These are phyloP conservation scores for Eulemur rubriventer DNA, from an alignment of 2,797 vertebrate species.

Conservation along the genomic window DNA sequence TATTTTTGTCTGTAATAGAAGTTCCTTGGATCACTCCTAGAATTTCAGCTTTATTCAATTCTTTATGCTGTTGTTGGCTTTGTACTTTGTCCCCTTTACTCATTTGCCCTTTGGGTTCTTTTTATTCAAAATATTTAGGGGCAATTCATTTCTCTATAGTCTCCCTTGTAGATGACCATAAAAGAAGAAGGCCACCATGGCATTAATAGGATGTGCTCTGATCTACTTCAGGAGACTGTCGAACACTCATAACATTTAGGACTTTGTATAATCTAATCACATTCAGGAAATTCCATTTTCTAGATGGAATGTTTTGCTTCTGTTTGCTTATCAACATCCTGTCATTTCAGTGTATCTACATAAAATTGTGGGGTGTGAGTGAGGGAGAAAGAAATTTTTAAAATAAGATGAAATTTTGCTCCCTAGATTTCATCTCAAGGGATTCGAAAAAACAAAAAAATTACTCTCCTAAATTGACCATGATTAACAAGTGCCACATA, in stretches of 20 bases:
- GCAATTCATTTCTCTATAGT: background rate
- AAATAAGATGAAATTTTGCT: background rate
- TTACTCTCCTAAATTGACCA: conserved; percentile 13
- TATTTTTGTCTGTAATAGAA: background rate
- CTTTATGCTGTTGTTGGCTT: background rate
- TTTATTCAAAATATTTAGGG: background rate
- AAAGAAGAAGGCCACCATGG: background rate
- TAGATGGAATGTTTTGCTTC: background rate
- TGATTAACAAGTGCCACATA: conserved; percentile 40
- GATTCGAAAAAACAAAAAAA: conserved; percentile 18
- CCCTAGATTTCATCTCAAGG: conserved; percentile 21
- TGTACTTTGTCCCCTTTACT: background rate
- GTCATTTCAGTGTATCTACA: background rate
- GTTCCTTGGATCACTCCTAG: background rate
- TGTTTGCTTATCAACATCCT: background rate
- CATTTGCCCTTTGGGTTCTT: background rate
- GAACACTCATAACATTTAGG: background rate
- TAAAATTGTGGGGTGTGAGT: background rate
- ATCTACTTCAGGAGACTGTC: background rate
- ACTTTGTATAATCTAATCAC: background rate
- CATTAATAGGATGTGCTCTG: accelerated
- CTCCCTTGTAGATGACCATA: background rate
- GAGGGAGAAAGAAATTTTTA: background rate
- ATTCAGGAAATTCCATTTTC: background rate
- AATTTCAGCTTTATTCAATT: background rate